Percentiles rank a stretch among this genome's conserved stretches.
Conservation (phyloP, 1,140 invertebrate genomes). For the Zophobas morio region DNA sequence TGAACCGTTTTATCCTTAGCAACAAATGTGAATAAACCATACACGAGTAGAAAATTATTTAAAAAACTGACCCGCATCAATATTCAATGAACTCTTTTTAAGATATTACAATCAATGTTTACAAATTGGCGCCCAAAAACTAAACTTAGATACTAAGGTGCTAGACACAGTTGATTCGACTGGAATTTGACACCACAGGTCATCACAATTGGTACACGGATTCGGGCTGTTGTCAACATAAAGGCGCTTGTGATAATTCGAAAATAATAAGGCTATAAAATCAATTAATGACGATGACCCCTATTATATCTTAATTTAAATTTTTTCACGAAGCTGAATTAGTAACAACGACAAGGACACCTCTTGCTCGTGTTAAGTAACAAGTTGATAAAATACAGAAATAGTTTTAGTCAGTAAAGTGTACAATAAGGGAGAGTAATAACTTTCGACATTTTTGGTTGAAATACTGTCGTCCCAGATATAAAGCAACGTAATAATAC, state of each 20-base stretch:
- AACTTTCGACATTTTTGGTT: too few relatives aligned
- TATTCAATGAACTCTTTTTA: constrained; percentile 1
- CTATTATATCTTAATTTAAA: background rate
- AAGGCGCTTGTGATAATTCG: constrained; percentile 2
- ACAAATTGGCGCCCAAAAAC: constrained; percentile 20
- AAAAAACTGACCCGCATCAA: constrained; percentile 21
- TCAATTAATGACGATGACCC: constrained; percentile 20
- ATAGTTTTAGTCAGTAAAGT: too few relatives aligned
- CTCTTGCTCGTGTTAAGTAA: too few relatives aligned
- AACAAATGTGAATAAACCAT: constrained; percentile 29
- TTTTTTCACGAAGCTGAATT: background rate
- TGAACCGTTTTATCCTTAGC: constrained; percentile 18
- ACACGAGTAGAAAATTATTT: background rate
- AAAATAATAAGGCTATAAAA: constrained; percentile 19
- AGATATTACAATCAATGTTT: constrained; percentile 10
- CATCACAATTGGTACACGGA: constrained; percentile 34
- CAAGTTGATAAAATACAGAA: too few relatives aligned
- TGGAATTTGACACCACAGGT: constrained; percentile 21
- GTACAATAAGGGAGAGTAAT: too few relatives aligned
- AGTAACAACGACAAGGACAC: background rate
- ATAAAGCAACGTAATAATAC: too few relatives aligned
- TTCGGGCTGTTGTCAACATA: constrained; percentile 16
- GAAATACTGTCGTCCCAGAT: too few relatives aligned
- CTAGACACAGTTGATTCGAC: constrained; percentile 1
- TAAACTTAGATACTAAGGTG: constrained; percentile 12